Conservation (phyloP, 2,797 vertebrate genomes). For the Phoxinus dragarum region DNA sequence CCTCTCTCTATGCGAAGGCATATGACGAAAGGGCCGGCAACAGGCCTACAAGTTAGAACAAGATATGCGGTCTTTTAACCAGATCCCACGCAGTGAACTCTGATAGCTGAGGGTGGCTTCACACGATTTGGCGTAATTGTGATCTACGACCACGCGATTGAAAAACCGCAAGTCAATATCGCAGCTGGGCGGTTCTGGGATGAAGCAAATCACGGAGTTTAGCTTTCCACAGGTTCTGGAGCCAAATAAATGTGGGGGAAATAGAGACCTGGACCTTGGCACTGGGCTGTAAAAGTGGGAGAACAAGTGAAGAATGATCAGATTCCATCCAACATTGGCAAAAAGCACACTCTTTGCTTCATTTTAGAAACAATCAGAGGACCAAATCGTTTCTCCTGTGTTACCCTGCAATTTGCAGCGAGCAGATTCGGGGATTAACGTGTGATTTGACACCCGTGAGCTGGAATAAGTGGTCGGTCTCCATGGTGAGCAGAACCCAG, state of each 20-base stretch:
- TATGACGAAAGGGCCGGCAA: constrained; percentile 26
- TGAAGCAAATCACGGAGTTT: constrained; percentile 50
- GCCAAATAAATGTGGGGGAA: constrained; percentile 33
- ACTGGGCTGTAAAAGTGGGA: neutral
- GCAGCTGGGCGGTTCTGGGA: constrained; percentile 38
- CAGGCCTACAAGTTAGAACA: neutral
- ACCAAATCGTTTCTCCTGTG: neutral
- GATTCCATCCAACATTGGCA: neutral
- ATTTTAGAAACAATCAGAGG: constrained; percentile 4
- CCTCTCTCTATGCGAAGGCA: neutral
- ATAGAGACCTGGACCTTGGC: constrained; percentile 8
- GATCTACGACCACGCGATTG: constrained; percentile 48
- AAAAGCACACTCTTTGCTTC: neutral
- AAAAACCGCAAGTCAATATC: constrained; percentile 52
- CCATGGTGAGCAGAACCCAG: constrained; percentile 29
- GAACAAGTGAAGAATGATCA: constrained; percentile 10
- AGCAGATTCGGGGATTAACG: constrained; percentile 22
- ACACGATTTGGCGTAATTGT: constrained; percentile 53
- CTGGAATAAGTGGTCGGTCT: constrained; percentile 18
- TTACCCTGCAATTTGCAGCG: constrained; percentile 16
- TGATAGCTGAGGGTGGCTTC: constrained; percentile 33
- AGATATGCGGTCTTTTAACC: constrained; percentile 25
- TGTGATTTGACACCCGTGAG: constrained; percentile 36
- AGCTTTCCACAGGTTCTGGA: constrained; percentile 41
- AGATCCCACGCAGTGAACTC: constrained; percentile 29